These are phyloP conservation scores for Campoplex capitator DNA, from an alignment of 2,888 invertebrate genomes.

Conservation along the genomic window DNA sequence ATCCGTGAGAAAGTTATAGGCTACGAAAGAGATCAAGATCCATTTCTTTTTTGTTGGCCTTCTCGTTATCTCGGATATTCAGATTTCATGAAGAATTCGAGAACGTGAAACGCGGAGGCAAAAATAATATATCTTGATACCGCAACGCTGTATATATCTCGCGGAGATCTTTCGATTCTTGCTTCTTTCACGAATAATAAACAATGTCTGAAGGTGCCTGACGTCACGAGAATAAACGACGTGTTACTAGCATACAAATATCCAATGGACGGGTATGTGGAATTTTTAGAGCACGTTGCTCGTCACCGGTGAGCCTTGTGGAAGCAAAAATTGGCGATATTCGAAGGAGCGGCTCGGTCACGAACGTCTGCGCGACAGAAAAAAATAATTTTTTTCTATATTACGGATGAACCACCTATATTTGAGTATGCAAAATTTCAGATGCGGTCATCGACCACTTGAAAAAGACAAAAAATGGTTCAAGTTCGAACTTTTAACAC, in stretches of 20 bases:
- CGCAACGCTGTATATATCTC: background rate
- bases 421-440: too few relatives aligned
- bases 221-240: conserved; percentile 43
- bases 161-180: conserved; percentile 19
- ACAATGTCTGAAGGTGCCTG: conserved; percentile 35
- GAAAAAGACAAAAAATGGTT: too few relatives aligned
- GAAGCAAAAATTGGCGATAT: background rate
- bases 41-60: background rate
- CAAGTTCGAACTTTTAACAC: too few relatives aligned
- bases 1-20: conserved; percentile 50
- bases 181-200: conserved; percentile 54
- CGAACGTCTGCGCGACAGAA: too few relatives aligned
- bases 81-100: conserved; percentile 22
- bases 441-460: too few relatives aligned
- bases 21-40: background rate
- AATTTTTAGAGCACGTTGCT: background rate
- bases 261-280: background rate
- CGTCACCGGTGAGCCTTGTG: background rate
- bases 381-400: too few relatives aligned
- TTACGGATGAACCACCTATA: too few relatives aligned
- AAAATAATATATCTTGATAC: conserved; percentile 45
- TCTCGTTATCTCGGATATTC: background rate
- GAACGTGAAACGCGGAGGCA: conserved; percentile 3
- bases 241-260: conserved; percentile 38
- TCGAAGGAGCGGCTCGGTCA: background rate